Evolutionary conservation across 2,888 invertebrate genomes (phyloP).

Genomic region (Rotaria sp.): DNA sequence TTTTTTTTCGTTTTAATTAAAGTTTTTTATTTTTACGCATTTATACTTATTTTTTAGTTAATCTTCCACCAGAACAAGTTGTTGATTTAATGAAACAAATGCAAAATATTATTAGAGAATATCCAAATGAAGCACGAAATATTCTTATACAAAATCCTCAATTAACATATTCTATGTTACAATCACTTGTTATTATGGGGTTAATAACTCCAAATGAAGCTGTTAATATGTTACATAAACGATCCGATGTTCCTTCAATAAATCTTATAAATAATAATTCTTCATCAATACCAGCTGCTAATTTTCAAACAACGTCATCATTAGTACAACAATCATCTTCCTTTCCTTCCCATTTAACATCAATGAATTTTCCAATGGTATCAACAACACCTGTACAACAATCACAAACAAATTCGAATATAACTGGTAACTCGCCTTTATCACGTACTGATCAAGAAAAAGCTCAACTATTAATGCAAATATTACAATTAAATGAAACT

Average conservation of each 20-base stretch:
- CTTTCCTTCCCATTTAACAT: not conserved
- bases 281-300: too few relatives aligned
- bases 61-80: not conserved
- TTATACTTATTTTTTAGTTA: not conserved
- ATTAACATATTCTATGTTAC: conserved; percentile 54
- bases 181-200: conserved; percentile 88
- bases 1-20: too few relatives aligned
- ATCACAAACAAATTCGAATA: conserved; percentile 41
- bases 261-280: not conserved
- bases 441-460: conserved; percentile 76
- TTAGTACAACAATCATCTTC: conserved; percentile 39
- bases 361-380: conserved; percentile 26
- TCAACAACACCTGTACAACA: conserved; percentile 45
- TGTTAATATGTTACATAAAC: conserved; percentile 60
- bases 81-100: conserved; percentile 6
- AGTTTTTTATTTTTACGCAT: too few relatives aligned
- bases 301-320: not conserved
- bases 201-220: conserved; percentile 92
- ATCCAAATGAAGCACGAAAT: conserved; percentile 71
- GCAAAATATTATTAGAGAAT: conserved; percentile 9
- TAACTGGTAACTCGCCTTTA: conserved; percentile 43
- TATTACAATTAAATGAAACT: conserved; percentile 89
- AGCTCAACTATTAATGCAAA: conserved; percentile 84
- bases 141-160: conserved; percentile 96
- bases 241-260: not conserved